Conservation (phyloP, 2,888 invertebrate species). For the Drosophila melanocephala region DNA sequence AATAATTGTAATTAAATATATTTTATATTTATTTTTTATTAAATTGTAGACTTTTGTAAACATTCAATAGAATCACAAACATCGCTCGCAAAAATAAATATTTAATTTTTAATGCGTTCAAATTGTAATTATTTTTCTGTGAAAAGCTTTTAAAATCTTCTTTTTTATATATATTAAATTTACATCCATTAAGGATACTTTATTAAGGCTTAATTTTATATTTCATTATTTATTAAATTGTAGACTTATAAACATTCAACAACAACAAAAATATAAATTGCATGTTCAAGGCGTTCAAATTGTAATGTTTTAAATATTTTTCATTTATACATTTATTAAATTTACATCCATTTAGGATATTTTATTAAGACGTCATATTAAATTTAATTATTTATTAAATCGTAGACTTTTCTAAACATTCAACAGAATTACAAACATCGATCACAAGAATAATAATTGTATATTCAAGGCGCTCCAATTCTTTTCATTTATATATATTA, state of each 20-base stretch:
- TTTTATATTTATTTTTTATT: neutral
- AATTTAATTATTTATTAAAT: neutral
- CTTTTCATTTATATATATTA: neutral
- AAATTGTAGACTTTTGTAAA: neutral
- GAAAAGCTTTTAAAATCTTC: neutral
- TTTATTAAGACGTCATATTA: neutral
- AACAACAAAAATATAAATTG: neutral
- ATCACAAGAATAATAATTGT: neutral
- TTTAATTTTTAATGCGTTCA: neutral
- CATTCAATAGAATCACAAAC: neutral
- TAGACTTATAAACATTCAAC: neutral
- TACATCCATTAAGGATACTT: neutral
- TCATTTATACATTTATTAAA: neutral
- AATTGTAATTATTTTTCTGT: neutral
- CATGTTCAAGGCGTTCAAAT: neutral
- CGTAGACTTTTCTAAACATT: neutral
- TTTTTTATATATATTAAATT: neutral
- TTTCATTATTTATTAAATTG: neutral
- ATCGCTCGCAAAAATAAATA: neutral
- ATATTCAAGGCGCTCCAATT: neutral
- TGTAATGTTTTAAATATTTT: neutral
- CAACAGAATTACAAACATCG: neutral
- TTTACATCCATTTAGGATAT: neutral
- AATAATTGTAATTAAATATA: neutral
- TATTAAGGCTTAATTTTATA: neutral